A percentile compares a stretch with the other conserved stretches of the same genome.
phyloP scores from a whole-genome alignment of 2,797 vertebrate genomes.

The Pipistrellus nathusii region DNA sequence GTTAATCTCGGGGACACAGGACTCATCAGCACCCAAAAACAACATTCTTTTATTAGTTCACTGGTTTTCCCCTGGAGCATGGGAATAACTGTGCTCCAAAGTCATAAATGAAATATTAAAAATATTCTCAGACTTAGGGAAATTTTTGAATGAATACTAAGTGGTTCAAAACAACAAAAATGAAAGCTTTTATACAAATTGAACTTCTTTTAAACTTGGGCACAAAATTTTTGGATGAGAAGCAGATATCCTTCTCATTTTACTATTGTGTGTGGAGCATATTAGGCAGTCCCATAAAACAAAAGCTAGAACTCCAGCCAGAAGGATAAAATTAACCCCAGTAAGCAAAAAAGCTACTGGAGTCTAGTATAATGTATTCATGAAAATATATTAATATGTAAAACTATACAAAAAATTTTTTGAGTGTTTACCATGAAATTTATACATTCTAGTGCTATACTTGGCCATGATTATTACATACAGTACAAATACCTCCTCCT shows the following conservation, averaged over 20 bases:
- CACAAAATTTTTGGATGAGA: not conserved
- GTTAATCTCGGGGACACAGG: not conserved
- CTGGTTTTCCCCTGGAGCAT: not conserved
- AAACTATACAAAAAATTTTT: too few relatives aligned
- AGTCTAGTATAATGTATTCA: not conserved
- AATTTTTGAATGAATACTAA: not conserved
- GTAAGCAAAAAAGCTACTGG: not conserved
- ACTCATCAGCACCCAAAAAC: not conserved
- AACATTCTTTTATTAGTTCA: not conserved
- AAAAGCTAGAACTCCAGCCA: not conserved
- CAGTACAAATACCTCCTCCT: not conserved
- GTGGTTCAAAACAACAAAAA: not conserved
- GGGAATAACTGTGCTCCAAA: slow-evolving; percentile 1
- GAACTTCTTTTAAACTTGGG: not conserved
- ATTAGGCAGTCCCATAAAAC: slow-evolving; percentile 24
- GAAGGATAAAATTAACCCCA: not conserved
- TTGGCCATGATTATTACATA: not conserved
- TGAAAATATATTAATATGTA: not conserved
- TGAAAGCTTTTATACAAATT: not conserved
- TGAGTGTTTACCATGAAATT: not conserved
- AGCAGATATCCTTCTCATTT: not conserved
- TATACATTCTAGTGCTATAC: fast-evolving
- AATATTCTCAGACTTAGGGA: not conserved
- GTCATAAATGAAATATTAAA: slow-evolving; percentile 10
- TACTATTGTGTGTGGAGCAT: not conserved